Evolutionary conservation across 2,113 vertebrate species (phyloP).

Genomic region (Oryzias woworae): DNA sequence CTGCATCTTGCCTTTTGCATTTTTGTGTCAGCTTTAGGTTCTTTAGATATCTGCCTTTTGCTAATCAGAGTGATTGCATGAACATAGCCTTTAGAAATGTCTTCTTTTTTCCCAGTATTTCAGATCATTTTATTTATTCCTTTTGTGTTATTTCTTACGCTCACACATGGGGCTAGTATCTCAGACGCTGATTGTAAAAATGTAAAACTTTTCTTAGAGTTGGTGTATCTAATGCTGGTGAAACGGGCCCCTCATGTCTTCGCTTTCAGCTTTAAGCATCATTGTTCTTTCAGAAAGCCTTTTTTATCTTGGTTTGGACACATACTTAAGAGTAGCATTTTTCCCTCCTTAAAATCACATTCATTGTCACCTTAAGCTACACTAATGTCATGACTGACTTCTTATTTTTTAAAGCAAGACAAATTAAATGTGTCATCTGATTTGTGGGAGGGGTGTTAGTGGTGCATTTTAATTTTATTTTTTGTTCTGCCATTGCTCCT

Average conservation of each 20-base stretch:
- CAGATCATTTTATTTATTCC: conserved; percentile 77
- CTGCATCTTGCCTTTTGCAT: conserved; percentile 57
- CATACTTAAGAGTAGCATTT: conserved; percentile 56
- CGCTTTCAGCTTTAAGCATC: conserved; percentile 57
- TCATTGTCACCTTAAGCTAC: conserved; percentile 79
- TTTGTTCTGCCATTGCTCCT: conserved; percentile 26
- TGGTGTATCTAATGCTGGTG: background rate
- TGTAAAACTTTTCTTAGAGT: background rate
- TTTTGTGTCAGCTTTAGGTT: conserved; percentile 61
- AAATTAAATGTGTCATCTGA: conserved; percentile 56
- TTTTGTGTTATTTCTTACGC: conserved; percentile 40
- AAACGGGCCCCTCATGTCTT: conserved; percentile 23
- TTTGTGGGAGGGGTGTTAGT: conserved; percentile 48
- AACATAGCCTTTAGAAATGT: conserved; percentile 45
- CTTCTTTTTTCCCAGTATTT: conserved; percentile 37
- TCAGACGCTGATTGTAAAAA: conserved; percentile 21
- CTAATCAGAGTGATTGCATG: conserved; percentile 61
- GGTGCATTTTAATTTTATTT: conserved; percentile 1
- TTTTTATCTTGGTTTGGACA: conserved; percentile 29
- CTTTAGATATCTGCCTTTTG: conserved; percentile 64
- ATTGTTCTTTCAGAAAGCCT: conserved; percentile 10
- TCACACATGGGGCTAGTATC: conserved; percentile 39
- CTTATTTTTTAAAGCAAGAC: conserved; percentile 67
- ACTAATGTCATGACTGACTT: conserved; percentile 78
- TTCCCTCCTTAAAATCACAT: conserved; percentile 9